Evolutionary conservation across 1,140 invertebrate species (phyloP).

Genomic region (Drosophila kepulauana): DNA sequence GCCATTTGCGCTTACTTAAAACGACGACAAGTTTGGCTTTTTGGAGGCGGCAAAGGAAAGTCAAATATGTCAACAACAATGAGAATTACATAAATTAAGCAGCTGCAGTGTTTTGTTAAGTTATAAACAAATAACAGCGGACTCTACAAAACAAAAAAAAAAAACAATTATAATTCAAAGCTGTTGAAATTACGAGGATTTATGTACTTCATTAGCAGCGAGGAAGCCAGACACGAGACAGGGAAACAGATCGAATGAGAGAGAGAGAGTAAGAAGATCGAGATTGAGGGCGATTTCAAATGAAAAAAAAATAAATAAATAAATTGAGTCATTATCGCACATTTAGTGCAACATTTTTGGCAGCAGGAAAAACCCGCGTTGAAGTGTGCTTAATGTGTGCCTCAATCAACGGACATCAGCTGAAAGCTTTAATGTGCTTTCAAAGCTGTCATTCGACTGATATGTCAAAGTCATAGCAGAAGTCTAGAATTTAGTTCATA

Average conservation of each 20-base stretch:
- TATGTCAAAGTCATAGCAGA: not conserved
- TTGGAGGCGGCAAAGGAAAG: slow-evolving; percentile 64
- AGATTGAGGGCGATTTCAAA: slow-evolving; percentile 25
- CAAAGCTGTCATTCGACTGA: slow-evolving; percentile 6
- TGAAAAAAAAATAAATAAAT: slow-evolving; percentile 4
- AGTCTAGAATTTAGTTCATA: slow-evolving; percentile 1
- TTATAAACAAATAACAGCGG: slow-evolving; percentile 17
- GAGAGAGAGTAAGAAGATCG: no score
- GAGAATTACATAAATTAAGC: slow-evolving; percentile 79
- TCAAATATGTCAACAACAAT: slow-evolving; percentile 64
- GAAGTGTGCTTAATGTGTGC: not conserved
- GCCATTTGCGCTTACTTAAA: slow-evolving; percentile 61
- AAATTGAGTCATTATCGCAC: slow-evolving; percentile 36
- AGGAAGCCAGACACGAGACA: slow-evolving; percentile 12
- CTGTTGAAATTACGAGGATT: slow-evolving; percentile 50
- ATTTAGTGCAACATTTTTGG: not conserved
- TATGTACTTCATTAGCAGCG: slow-evolving; percentile 58
- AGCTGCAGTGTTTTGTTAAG: slow-evolving; percentile 56
- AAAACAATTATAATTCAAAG: slow-evolving; percentile 36
- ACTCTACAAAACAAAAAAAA: slow-evolving; percentile 7
- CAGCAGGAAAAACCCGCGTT: not conserved
- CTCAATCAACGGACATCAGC: slow-evolving; percentile 2
- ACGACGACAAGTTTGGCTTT: slow-evolving; percentile 19
- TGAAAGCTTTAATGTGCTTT: slow-evolving; percentile 14
- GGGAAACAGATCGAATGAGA: no score